Base-by-base conservation (phyloP, 2,113 vertebrate species). In the Naja naja region DNA sequence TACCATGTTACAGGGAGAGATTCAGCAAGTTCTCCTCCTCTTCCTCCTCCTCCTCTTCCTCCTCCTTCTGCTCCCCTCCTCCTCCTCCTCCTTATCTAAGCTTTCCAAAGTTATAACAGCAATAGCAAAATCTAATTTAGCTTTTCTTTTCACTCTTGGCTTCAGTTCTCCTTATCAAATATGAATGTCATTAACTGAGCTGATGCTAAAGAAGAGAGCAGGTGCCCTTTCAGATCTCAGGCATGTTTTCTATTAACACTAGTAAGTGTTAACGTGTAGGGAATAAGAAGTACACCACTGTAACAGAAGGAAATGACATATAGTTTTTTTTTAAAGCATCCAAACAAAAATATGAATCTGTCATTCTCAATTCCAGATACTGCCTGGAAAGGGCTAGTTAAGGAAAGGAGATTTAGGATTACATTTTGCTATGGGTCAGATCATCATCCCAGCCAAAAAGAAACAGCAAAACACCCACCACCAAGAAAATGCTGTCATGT, bases 271-370 rank as follows among this genome's bases (percentile, higher is more conserved):
- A 81, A 95, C 90, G 11, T 81, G 58, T 90, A 47, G 12, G 87
- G 95, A 91, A 14, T 89, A 56, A 96, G 91, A 92, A 87, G 81
- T 43, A 86, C 4, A 74, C 89, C 86, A 95, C 58, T 93, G 95
- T 94, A 95, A 95, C 93, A 96, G 74, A 45, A 95, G 25, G 18
- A 96, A 96, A 96, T 92, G 1, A 89, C 94, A 94, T 69, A 55
- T 93, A 94, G 92, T 91, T 93, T 69, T 69, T 69, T 69, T 69
- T 95, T 94, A 92, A 11, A 20, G 16, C 92, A 90, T 88, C 91
- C 96, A 96, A 96, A 85, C 34, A 54, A 85, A 4, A 39, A 91
- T 8, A 34, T 55, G 27, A 25, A 1, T 23, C 18, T 34, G 14
- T 4, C 47, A 81, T 90, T 74, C 14, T 23, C 49, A 43, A 43